Evolutionary conservation across 2,113 vertebrate genomes (phyloP), one percentile per base, ranked within the genome.

Genomic region (Thinocorus orbignyianus): DNA sequence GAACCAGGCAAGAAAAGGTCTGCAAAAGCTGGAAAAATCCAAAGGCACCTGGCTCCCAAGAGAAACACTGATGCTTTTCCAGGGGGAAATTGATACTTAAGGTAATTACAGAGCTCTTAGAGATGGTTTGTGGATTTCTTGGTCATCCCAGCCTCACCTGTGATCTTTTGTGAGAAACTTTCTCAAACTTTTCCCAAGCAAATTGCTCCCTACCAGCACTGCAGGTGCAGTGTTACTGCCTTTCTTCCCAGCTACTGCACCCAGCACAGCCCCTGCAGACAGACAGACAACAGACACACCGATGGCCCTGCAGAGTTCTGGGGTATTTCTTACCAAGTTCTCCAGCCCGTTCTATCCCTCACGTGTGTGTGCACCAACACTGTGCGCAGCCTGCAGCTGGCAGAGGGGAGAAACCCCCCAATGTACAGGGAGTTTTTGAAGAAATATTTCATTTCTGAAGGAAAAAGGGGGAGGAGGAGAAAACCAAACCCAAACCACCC

Each of bases 341-440:
- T 48, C 70, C 79, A 30, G 24, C 4, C 54, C 64, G 35, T 42
- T 39, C 42, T 3, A 7, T 10, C 48, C 15, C 20, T 28, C 4
- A 0, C 4, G 3, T 22, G 49, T 12, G 6, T 4, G 44, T 71
- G 16, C 5, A 13, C 24, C 71, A 14, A 2, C 11, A 12, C 25
- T 13, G 24, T 28, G 9, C 37, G 60, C 49, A n/a, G 17, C 57
- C 73, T 11, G 20, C 60, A 33, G n/a, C 0, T 0, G 42, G 42
- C 77, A 78, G 23, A 18, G 13, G 72, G 19, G 60, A 48, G 58
- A 13, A n/a, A 82, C 74, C 37, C 57, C 39, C 28, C 4, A 37
- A 22, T 4, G 15, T 14, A 14, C 19, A 19, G 31, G 26, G 48
- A 46, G 31, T 4, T 79, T 62, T 31, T 31, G 48, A 49, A 93